A percentile compares a stretch with the other conserved stretches of the same genome.
phyloP scores from a whole-genome alignment of 2,113 vertebrate genomes.

The Serranochromis macrocephalus region DNA sequence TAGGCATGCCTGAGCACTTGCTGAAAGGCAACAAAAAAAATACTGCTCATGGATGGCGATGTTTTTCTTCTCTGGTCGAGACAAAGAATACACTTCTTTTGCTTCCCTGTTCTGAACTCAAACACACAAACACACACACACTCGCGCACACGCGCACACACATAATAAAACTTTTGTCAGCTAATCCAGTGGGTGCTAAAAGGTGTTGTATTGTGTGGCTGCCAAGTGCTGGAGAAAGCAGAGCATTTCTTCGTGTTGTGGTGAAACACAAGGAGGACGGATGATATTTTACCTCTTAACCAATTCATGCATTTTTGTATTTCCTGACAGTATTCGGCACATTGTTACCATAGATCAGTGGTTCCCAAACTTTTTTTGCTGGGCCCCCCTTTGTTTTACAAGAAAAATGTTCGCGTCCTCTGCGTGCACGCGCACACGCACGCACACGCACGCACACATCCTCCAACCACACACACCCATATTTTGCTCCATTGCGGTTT shows the following conservation, averaged over 20 bases:
- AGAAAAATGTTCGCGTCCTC: too few relatives aligned
- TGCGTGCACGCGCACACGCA: fast-evolving
- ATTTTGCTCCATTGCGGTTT: too few relatives aligned
- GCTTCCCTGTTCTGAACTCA: not conserved
- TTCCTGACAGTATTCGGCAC: not conserved
- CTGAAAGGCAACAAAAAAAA: not conserved
- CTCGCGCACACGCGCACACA: not conserved
- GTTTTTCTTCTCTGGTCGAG: not conserved
- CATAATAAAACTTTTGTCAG: not conserved
- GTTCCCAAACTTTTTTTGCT: too few relatives aligned
- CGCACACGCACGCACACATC: too few relatives aligned
- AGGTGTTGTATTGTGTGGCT: not conserved
- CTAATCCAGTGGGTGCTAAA: not conserved
- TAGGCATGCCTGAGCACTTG: too few relatives aligned
- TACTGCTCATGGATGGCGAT: not conserved
- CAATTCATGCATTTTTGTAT: not conserved
- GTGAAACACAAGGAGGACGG: too few relatives aligned
- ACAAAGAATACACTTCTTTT: not conserved
- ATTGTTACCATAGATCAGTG: not conserved
- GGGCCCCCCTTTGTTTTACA: too few relatives aligned
- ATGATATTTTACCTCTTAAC: not conserved
- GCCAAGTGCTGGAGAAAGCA: not conserved
- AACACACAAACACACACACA: not conserved
- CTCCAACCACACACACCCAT: too few relatives aligned
- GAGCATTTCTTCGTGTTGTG: not conserved